Percentiles rank a stretch among this genome's conserved stretches.
These are phyloP conservation scores for Oopsacas minuta DNA, from an alignment of 37 sponge, comb jelly and placozoan species.

Conservation along the genomic window DNA sequence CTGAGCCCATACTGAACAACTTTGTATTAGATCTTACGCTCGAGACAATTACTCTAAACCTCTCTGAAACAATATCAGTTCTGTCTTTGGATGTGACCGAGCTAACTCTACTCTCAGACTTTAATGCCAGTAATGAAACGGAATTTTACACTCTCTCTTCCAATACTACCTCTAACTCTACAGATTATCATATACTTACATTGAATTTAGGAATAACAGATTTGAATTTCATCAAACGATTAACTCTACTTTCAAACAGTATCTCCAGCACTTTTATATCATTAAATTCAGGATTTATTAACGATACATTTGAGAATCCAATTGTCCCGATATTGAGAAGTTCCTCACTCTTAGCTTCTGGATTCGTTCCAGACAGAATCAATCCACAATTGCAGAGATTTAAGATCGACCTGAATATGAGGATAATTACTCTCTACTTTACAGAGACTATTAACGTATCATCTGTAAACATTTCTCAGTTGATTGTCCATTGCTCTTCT, in stretches of 20 bases:
- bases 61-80: constrained; percentile 70
- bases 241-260: constrained; percentile 38
- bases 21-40: constrained; percentile 47
- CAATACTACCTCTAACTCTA: constrained; percentile 28
- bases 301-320: constrained; percentile 48
- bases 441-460: constrained; percentile 64
- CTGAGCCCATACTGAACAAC: constrained; percentile 38
- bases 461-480: constrained; percentile 34
- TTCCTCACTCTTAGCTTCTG: not conserved
- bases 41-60: constrained; percentile 29
- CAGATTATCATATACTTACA: constrained; percentile 27
- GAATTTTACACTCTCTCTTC: constrained; percentile 42
- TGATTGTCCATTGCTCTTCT: constrained; percentile 33
- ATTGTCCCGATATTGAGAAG: constrained; percentile 22
- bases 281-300: constrained; percentile 31
- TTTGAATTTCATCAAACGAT: constrained; percentile 54
- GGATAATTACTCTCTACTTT: constrained; percentile 45
- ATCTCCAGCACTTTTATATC: constrained; percentile 39
- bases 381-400: constrained; percentile 39
- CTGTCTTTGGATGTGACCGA: constrained; percentile 40
- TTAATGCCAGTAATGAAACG: not conserved
- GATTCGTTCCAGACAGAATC: constrained; percentile 38
- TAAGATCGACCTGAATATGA: constrained; percentile 36
- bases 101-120: constrained; percentile 38
- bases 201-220: constrained; percentile 40